Base-by-base conservation (phyloP, 2,113 vertebrate species). In the Calidris pygmaea region DNA sequence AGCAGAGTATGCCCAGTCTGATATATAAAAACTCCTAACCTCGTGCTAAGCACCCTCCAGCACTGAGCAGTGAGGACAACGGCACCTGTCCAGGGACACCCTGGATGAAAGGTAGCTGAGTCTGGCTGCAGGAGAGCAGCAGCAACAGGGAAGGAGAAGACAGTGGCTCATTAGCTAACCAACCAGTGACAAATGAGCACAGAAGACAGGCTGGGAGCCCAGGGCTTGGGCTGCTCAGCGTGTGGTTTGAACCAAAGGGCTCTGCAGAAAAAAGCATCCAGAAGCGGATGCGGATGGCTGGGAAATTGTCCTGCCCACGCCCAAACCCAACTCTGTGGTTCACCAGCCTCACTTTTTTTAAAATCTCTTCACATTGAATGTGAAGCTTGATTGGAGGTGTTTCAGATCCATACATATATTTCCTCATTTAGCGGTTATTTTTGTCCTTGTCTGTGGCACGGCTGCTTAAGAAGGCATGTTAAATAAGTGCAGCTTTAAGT, bases 201-300 rank as follows among this genome's bases (percentile, higher is more conserved):
- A 58, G 59, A 65, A 18, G 45, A 85, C 45, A 72, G 24, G 45
- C n/a, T 86, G 75, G n/a, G 19, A 90, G 56, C 22, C 58, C 21
- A 12, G 29, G 29, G 14, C 29, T 50, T 16, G 23, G n/a, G 15
- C 47, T 5, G 7, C n/a, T 85, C 34, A 39, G 10, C 0, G 0
- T 26, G 58, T 17, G 41, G 27, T 50, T 86, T 81, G 45, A 84
- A 81, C 20, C 14, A 67, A 84, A 68, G 15, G 13, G 30, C 3
- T 74, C 35, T 52, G 15, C 37, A 85, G 56, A 34, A 58, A 66
- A 84, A 68, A 29, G 6, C 7, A 21, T 35, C 10, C 21, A 68
- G 43, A 56, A 84, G 29, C 11, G 6, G 34, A 70, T 5, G 6
- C 0, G 0, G 15, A 83, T 53, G 27, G 6, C 34, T 86, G 18